A percentile compares a stretch with the other conserved stretches of the same genome.
Conservation (phyloP, 2,113 vertebrate species). For the Rostratula benghalensis region DNA sequence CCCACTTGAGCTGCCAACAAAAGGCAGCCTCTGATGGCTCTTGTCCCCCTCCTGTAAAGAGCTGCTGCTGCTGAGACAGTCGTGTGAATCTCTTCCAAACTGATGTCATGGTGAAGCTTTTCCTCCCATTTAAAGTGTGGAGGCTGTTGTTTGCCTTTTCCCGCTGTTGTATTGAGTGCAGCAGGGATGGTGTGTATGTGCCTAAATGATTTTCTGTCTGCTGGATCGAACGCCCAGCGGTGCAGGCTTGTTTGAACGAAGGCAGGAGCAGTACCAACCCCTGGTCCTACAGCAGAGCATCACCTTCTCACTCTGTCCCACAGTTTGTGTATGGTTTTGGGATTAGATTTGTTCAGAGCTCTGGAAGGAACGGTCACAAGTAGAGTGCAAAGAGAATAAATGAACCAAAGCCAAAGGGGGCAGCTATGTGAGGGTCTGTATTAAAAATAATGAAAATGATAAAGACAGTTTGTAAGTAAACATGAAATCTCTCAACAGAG, state of each 20-base stretch:
- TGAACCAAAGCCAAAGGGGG: neutral
- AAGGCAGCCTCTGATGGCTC: neutral
- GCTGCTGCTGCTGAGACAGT: neutral
- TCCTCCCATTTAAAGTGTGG: neutral
- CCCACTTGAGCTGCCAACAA: neutral
- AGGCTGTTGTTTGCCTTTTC: constrained; percentile 15
- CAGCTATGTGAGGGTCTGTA: neutral
- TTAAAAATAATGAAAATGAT: neutral
- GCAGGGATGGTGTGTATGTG: neutral
- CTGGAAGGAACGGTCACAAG: neutral
- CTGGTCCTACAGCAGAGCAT: neutral
- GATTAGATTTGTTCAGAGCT: neutral
- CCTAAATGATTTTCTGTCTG: neutral
- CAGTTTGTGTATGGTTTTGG: neutral
- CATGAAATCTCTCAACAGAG: neutral
- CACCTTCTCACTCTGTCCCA: neutral
- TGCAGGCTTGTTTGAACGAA: neutral
- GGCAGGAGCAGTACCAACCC: neutral
- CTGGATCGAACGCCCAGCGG: neutral
- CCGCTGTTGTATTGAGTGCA: neutral
- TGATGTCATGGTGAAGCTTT: neutral
- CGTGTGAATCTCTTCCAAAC: neutral
- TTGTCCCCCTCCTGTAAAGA: neutral
- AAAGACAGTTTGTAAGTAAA: neutral
- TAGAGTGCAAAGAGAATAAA: neutral